phyloP scores from a whole-genome alignment of 2,888 invertebrate species.

The Acleris cristana region DNA sequence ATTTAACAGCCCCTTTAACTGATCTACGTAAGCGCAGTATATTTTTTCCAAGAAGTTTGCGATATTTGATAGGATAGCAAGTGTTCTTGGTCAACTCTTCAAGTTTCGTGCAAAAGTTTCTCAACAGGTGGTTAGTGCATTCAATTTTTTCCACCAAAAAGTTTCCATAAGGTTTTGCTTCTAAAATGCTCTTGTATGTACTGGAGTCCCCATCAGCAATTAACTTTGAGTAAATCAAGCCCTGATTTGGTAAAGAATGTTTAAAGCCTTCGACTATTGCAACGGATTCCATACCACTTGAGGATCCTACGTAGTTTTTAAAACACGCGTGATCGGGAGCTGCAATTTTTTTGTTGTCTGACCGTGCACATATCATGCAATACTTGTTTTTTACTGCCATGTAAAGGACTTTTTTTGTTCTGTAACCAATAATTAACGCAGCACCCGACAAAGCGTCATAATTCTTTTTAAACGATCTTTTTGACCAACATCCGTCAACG shows the following conservation, averaged over 20 bases:
- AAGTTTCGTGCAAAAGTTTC: no score
- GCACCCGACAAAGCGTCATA: not conserved
- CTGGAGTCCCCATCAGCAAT: conserved; percentile 39
- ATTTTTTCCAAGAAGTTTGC: conserved; percentile 12
- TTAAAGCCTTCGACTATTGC: conserved; percentile 38
- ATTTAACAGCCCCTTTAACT: not conserved
- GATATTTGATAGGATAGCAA: not conserved
- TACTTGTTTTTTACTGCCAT: conserved; percentile 35
- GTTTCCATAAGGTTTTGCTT: conserved; percentile 6
- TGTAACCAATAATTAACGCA: conserved; percentile 11
- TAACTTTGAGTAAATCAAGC: conserved; percentile 33
- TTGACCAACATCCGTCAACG: conserved; percentile 37
- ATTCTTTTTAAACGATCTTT: conserved; percentile 13
- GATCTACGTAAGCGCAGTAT: not conserved
- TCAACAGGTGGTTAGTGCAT: no score
- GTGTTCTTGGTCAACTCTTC: no score
- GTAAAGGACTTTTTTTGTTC: conserved; percentile 19
- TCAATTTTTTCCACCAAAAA: conserved; percentile 21
- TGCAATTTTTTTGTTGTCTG: conserved; percentile 5
- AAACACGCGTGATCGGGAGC: conserved; percentile 20
- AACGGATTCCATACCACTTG: conserved; percentile 23
- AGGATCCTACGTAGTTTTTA: conserved; percentile 30
- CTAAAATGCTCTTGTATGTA: conserved; percentile 12
- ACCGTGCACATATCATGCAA: conserved; percentile 23
- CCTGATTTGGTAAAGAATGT: conserved; percentile 18